Base-by-base conservation (phyloP, 2,888 invertebrate genomes). In the Philereme vetulata region DNA sequence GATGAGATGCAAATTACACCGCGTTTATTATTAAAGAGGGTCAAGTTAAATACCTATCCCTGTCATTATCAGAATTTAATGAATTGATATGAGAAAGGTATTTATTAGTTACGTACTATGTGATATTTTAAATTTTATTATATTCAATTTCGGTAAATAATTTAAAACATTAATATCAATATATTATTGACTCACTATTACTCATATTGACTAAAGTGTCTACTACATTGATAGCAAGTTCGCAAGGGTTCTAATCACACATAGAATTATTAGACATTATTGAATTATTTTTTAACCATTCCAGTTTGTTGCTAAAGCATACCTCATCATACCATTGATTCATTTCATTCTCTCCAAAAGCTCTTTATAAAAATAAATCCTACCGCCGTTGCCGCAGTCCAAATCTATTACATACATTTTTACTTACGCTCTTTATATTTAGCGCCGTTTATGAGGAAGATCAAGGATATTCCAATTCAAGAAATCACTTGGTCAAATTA, bases 271-370 rank as follows among this genome's bases (percentile, higher is more conserved):
- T 9, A 38, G 10, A 56, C 35, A 52, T 48, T 21, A 50, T 45
- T 36, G 43, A 49, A 56, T 49, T 40, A 50, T 36, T 52, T 52
- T 10, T 47, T 51, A 10, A 38, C 6, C 62, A 48, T 51, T 56
- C 54, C 57, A 54, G 57, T 51, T 57, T 44, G 57, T 51, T 57
- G 44, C 45, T 6, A 40, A 51, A 54, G 7, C 62, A 62, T 54
- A 62, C 62, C 62, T 58, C 48, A 51, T 58, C 57, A 62, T 58
- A 58, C 62, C 57, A 62, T 58, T 54, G 40, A 51, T 58, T 62
- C 51, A 62, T 58, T 51, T 48, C 48, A 61, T 57, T 62, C 62
- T 44, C 53, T 43, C n/a, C 57, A 47, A 5, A 50, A 44, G 32
- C 49, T 44, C 56, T 49, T 45, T 43, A 56, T 46, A 50, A 45